Evolutionary conservation across 2,888 invertebrate species (phyloP).

Genomic region (Arrhopalites spinosus): DNA sequence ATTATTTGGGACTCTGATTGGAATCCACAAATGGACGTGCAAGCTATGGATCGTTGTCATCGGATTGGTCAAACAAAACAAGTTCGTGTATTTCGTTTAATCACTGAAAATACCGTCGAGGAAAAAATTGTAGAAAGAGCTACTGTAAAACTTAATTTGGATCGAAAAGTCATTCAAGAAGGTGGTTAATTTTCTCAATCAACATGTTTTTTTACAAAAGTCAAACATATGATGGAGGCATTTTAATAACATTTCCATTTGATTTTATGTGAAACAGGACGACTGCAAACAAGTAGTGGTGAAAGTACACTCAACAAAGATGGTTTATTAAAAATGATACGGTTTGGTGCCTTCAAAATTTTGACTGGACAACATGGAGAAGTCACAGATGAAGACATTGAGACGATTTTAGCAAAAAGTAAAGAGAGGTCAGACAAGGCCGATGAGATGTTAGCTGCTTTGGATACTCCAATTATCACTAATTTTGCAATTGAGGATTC

Average conservation of each 20-base stretch:
- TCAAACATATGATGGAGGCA: too few relatives aligned
- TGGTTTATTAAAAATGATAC: conserved; percentile 98
- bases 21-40: conserved; percentile 98
- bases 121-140: conserved; percentile 98
- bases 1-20: conserved; percentile 98
- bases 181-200: too few relatives aligned
- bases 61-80: conserved; percentile 98
- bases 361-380: conserved; percentile 97
- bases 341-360: conserved; percentile 97
- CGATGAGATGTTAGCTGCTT: conserved; percentile 30
- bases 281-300: conserved; percentile 74
- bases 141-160: conserved; percentile 92
- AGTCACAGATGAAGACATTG: conserved; percentile 97
- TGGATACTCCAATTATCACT: conserved; percentile 33
- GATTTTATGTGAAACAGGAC: too few relatives aligned
- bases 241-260: too few relatives aligned
- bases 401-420: conserved; percentile 87
- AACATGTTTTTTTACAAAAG: too few relatives aligned
- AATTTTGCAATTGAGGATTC: conserved; percentile 34
- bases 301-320: conserved; percentile 91
- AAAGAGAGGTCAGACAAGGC: conserved; percentile 79
- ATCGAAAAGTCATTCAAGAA: conserved; percentile 97
- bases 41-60: conserved; percentile 96
- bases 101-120: conserved; percentile 98
- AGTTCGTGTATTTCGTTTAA: conserved; percentile 90